Conservation (phyloP, 92 coral and sea anemone genomes). For the Epizoanthus scotinus region DNA sequence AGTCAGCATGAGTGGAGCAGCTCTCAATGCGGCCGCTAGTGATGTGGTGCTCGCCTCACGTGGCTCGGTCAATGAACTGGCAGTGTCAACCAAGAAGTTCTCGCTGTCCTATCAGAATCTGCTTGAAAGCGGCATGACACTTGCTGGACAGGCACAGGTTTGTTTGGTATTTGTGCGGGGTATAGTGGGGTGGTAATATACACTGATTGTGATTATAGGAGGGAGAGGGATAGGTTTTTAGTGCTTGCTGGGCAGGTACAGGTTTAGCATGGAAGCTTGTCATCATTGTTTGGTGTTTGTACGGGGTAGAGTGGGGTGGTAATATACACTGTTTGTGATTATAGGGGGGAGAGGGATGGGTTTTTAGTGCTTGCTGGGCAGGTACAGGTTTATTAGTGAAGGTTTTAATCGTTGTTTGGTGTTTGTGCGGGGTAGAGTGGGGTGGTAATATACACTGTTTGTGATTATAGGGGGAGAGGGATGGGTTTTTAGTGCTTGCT, state of each 20-base stretch:
- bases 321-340: not conserved
- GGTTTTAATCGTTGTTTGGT: no score
- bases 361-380: no score
- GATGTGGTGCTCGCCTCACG: constrained; percentile 97
- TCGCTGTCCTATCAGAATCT: constrained; percentile 92
- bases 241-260: constrained; percentile 75
- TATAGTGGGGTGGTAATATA: not conserved
- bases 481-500: no score
- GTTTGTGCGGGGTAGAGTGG: no score
- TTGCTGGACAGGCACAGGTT: constrained; percentile 99
- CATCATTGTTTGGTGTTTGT: no score
- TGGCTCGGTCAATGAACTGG: constrained; percentile 95
- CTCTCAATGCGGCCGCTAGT: constrained; percentile 94
- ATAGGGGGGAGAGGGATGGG: not conserved
- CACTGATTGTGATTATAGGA: not conserved
- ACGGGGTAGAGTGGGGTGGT: not conserved
- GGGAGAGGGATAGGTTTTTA: no score
- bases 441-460: no score
- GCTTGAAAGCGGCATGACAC: constrained; percentile 84
- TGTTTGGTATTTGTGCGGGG: not conserved
- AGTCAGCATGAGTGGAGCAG: constrained; percentile 92
- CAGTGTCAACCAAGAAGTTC: constrained; percentile 92
- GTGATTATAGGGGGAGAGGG: no score
- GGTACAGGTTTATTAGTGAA: no score
- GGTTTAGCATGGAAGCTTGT: constrained; percentile 47